Percentiles rank a stretch among this genome's conserved stretches.
phyloP scores from a whole-genome alignment of 2,888 invertebrate species.

The Lasioglossum lativentre region DNA sequence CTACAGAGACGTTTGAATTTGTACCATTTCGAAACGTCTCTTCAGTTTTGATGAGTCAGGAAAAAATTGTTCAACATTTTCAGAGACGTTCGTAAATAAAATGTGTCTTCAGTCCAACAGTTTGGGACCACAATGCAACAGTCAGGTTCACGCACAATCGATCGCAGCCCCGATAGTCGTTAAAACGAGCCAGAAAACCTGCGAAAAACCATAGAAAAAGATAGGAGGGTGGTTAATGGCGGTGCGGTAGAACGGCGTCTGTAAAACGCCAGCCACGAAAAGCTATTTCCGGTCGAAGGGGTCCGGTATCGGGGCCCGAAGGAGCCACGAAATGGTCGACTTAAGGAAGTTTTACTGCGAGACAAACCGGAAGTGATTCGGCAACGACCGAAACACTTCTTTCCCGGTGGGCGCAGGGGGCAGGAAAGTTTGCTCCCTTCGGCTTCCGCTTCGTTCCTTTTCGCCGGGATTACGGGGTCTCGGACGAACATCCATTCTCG shows the following conservation, averaged over 20 bases:
- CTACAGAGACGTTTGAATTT: background rate
- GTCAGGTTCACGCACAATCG: background rate
- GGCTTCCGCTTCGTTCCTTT: slow-evolving; percentile 65
- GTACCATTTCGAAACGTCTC: background rate
- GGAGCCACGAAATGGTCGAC: slow-evolving; percentile 72
- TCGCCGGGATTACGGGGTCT: slow-evolving; percentile 74
- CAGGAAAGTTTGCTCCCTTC: slow-evolving; percentile 65
- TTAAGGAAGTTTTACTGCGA: slow-evolving; percentile 81
- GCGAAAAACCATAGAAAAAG: background rate
- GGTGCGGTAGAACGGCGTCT: background rate
- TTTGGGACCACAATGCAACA: background rate
- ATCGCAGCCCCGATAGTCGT: background rate
- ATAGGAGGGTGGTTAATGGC: background rate
- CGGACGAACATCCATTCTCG: slow-evolving; percentile 82
- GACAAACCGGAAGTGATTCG: slow-evolving; percentile 83
- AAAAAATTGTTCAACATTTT: background rate
- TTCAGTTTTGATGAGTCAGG: no score
- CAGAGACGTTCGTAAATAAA: background rate
- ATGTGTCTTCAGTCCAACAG: background rate
- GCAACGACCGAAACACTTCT: slow-evolving; percentile 68
- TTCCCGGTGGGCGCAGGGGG: slow-evolving; percentile 39
- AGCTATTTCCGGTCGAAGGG: slow-evolving; percentile 72
- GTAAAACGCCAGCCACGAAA: slow-evolving; percentile 60
- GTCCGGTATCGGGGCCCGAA: slow-evolving; percentile 71
- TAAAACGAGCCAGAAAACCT: background rate